A percentile compares a stretch with the other conserved stretches of the same genome.
phyloP scores from a whole-genome alignment of 2,113 vertebrate species.

The Sander vitreus region DNA sequence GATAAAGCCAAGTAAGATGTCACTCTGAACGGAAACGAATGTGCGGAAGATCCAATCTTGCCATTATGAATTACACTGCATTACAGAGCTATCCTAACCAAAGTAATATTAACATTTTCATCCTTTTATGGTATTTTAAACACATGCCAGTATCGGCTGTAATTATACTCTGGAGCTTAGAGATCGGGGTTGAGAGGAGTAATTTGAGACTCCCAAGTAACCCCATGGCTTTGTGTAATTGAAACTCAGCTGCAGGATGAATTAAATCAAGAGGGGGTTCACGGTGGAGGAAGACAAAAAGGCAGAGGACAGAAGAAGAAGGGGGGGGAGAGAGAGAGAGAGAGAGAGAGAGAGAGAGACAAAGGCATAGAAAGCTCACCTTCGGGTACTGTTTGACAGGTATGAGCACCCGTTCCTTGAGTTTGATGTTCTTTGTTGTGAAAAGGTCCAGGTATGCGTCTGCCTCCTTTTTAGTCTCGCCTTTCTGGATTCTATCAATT shows the following conservation, averaged over 20 bases:
- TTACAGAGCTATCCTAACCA: neutral
- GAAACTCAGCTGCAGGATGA: slow-evolving; percentile 62
- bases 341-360: no score
- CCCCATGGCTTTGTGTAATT: slow-evolving; percentile 64
- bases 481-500: slow-evolving; percentile 97
- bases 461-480: slow-evolving; percentile 90
- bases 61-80: neutral
- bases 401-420: slow-evolving; percentile 97
- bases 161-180: slow-evolving; percentile 61
- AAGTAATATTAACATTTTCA: slow-evolving; percentile 39
- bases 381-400: slow-evolving; percentile 98
- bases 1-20: slow-evolving; percentile 24
- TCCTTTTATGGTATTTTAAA: slow-evolving; percentile 50
- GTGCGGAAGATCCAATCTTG: slow-evolving; percentile 3
- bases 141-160: slow-evolving; percentile 27
- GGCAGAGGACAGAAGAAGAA: neutral
- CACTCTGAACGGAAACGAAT: neutral
- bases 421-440: slow-evolving; percentile 97
- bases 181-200: slow-evolving; percentile 63
- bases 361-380: slow-evolving; percentile 82
- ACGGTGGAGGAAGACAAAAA: neutral
- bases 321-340: no score
- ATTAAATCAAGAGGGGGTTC: slow-evolving; percentile 54
- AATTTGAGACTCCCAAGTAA: slow-evolving; percentile 64
- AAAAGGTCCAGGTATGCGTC: slow-evolving; percentile 97